These are phyloP conservation scores for Vulpes vulpes DNA, from an alignment of 2,113 vertebrate species.

Conservation along the genomic window DNA sequence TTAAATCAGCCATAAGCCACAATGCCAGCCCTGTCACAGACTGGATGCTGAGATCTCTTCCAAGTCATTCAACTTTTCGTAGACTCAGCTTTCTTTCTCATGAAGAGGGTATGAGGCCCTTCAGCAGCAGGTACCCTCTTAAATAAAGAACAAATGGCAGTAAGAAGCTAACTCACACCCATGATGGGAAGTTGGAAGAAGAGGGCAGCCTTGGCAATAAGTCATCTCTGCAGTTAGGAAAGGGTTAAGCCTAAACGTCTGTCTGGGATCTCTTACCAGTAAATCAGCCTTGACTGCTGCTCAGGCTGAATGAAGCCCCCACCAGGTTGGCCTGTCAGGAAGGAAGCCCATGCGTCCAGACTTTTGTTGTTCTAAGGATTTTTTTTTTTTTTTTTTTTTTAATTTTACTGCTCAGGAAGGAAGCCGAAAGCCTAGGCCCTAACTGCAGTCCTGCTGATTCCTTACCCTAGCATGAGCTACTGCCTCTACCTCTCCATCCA, in stretches of 20 bases:
- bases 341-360: constrained; percentile 91
- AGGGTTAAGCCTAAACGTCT: constrained; percentile 86
- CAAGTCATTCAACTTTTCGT: constrained; percentile 8
- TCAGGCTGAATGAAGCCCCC: constrained; percentile 88
- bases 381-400: constrained; percentile 88
- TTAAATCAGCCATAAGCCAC: background rate
- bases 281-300: constrained; percentile 85
- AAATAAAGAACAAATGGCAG: background rate
- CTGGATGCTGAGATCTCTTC: background rate
- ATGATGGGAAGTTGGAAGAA: background rate
- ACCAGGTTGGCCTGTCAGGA: constrained; percentile 91
- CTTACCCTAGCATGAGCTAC: constrained; percentile 87
- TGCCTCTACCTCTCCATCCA: constrained; percentile 84
- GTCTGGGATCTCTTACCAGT: constrained; percentile 83
- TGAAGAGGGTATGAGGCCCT: background rate
- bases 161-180: background rate
- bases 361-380: constrained; percentile 93
- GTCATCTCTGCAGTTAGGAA: constrained; percentile 55
- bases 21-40: background rate
- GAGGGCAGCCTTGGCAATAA: background rate
- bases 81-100: constrained; percentile 12
- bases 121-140: background rate
- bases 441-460: constrained; percentile 87
- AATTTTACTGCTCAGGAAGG: constrained; percentile 93
- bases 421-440: constrained; percentile 88